A percentile compares a stretch with the other conserved stretches of the same genome.
These are phyloP conservation scores for Crotalus viridis DNA, from an alignment of 2,113 vertebrate genomes.

Conservation along the genomic window DNA sequence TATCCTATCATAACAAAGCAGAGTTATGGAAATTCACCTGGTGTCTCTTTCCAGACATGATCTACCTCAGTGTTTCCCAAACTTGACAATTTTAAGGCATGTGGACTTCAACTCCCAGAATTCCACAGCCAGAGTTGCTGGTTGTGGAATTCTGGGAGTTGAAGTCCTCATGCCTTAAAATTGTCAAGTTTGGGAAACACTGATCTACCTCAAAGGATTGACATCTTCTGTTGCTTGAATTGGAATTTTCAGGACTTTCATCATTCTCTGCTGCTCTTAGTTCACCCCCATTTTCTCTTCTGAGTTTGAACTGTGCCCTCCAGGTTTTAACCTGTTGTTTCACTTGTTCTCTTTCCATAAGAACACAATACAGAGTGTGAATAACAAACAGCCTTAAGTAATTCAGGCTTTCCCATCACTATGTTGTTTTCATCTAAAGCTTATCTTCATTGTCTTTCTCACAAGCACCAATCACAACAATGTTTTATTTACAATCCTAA, in stretches of 20 bases:
- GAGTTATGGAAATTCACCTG: background rate
- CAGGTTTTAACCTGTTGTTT: background rate
- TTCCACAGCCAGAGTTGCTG: too few relatives aligned
- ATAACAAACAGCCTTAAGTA: background rate
- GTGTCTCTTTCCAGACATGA: background rate
- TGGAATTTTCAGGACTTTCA: background rate
- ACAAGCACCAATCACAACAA: background rate
- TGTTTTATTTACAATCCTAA: background rate
- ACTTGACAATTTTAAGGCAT: too few relatives aligned
- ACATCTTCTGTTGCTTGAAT: background rate
- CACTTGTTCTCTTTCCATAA: background rate
- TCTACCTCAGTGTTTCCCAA: background rate
- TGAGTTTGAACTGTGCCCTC: background rate
- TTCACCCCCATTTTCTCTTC: background rate
- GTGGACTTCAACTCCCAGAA: too few relatives aligned
- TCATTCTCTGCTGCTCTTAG: background rate
- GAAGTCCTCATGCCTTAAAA: too few relatives aligned
- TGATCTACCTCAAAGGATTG: background rate
- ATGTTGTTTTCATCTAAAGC: background rate
- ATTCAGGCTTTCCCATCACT: background rate
- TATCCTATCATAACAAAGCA: background rate
- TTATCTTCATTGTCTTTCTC: background rate
- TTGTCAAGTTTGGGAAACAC: too few relatives aligned
- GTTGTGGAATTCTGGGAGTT: too few relatives aligned
- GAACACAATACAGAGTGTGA: background rate